A percentile compares a stretch with the other conserved stretches of the same genome.
Conservation (phyloP, 1,140 invertebrate species). For the Rhynchophorus ferrugineus region DNA sequence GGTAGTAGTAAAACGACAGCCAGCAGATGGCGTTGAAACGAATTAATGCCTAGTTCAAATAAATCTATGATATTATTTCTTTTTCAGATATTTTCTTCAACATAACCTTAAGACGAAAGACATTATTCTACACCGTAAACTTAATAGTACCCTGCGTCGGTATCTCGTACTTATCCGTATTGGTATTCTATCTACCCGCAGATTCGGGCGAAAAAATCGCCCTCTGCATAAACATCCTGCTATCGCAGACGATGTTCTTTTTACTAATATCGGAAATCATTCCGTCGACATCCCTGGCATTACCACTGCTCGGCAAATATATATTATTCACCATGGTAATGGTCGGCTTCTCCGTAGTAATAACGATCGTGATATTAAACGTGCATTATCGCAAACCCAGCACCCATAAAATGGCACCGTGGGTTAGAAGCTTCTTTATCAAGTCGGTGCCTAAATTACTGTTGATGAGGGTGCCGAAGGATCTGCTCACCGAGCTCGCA, state of each 20-base stretch:
- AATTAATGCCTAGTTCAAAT: background rate
- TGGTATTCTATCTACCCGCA: constrained; percentile 96
- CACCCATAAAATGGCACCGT: constrained; percentile 93
- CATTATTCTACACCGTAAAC: constrained; percentile 94
- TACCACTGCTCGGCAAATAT: constrained; percentile 96
- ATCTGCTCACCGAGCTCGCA: constrained; percentile 68
- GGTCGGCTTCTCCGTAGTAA: constrained; percentile 91
- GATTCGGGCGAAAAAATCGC: constrained; percentile 98
- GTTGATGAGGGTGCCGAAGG: constrained; percentile 78
- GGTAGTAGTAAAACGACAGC: no score
- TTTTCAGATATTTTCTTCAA: constrained; percentile 94
- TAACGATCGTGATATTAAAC: constrained; percentile 96
- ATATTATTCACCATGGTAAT: constrained; percentile 98
- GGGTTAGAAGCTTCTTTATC: constrained; percentile 85
- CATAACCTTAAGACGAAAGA: constrained; percentile 90
- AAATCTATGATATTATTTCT: constrained; percentile 5
- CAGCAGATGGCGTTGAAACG: background rate
- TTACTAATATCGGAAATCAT: constrained; percentile 96
- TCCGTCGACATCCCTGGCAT: constrained; percentile 93
- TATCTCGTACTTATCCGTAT: constrained; percentile 82
- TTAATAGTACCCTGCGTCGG: constrained; percentile 90
- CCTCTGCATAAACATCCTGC: constrained; percentile 94
- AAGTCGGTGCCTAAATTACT: constrained; percentile 73
- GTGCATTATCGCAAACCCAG: constrained; percentile 99
- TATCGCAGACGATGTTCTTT: constrained; percentile 99